These are phyloP conservation scores for Xyliphius kryptos DNA, from an alignment of 2,113 vertebrate genomes.

Conservation along the genomic window DNA sequence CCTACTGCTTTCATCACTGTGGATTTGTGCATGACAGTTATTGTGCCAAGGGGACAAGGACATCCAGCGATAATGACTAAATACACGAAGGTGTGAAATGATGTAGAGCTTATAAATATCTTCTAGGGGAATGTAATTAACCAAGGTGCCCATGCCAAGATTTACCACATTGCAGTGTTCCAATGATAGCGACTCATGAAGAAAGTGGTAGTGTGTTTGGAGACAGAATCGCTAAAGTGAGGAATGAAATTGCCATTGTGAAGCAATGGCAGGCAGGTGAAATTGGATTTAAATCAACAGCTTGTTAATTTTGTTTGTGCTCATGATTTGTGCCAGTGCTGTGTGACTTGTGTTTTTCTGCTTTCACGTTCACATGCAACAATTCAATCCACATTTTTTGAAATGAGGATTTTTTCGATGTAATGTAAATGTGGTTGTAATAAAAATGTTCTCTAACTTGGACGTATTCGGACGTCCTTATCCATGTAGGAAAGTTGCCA, in stretches of 20 bases:
- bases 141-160: not conserved
- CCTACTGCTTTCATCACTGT: slow-evolving; percentile 15
- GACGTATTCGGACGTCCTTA: too few species aligned
- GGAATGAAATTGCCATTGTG: not conserved
- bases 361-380: not conserved
- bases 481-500: too few species aligned
- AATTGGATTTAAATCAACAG: slow-evolving; percentile 3
- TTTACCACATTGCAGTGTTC: not conserved
- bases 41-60: slow-evolving; percentile 24
- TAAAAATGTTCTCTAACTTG: too few species aligned
- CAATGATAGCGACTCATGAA: not conserved
- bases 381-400: too few species aligned
- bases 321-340: too few species aligned
- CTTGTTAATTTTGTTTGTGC: too few species aligned
- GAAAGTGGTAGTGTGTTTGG: not conserved
- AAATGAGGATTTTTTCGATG: too few species aligned
- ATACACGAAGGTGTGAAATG: slow-evolving; percentile 3
- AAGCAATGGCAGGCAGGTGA: slow-evolving; percentile 1
- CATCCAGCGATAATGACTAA: slow-evolving; percentile 14
- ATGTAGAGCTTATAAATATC: slow-evolving; percentile 15
- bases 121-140: not conserved
- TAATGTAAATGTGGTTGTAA: too few species aligned
- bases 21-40: slow-evolving; percentile 20
- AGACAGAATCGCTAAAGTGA: not conserved
- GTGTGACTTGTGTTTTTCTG: not conserved